phyloP scores from a whole-genome alignment of 2,113 vertebrate species.

The Prunella fulvescens region DNA sequence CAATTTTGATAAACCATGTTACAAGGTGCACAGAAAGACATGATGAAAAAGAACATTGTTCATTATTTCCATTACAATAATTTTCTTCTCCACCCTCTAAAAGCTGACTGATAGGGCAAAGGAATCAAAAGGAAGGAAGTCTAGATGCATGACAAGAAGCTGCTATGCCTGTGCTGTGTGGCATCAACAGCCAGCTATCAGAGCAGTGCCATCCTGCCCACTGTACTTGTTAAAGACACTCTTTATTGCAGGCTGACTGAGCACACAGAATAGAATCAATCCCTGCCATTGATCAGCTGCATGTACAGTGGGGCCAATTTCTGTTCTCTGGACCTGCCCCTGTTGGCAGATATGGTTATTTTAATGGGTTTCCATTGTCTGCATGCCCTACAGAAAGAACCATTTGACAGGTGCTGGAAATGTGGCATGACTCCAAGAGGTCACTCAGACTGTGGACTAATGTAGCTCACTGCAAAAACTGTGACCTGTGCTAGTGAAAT shows the following conservation, averaged over 20 bases:
- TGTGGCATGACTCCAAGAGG: not conserved
- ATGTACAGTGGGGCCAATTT: not conserved
- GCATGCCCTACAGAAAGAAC: slow-evolving; percentile 2
- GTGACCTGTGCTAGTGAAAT: not conserved
- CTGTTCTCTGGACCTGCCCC: not conserved
- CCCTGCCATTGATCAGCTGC: not conserved
- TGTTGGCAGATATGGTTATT: not conserved
- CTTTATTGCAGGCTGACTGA: not conserved
- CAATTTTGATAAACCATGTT: not conserved
- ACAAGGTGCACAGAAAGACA: not conserved
- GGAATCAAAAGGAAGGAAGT: not conserved
- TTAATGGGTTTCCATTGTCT: slow-evolving; percentile 2
- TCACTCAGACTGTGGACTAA: not conserved
- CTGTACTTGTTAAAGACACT: not conserved
- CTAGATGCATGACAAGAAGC: not conserved
- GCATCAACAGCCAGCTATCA: not conserved
- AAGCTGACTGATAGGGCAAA: not conserved
- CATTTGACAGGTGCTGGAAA: slow-evolving; percentile 37
- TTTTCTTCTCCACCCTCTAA: not conserved
- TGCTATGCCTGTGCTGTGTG: not conserved
- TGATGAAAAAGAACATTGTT: not conserved
- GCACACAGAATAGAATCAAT: not conserved
- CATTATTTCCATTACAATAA: not conserved
- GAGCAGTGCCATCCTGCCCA: not conserved
- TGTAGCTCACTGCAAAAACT: not conserved